Percentiles rank a stretch among this genome's conserved stretches.
phyloP scores from a whole-genome alignment of 2,113 vertebrate species.

The Labeo catla region DNA sequence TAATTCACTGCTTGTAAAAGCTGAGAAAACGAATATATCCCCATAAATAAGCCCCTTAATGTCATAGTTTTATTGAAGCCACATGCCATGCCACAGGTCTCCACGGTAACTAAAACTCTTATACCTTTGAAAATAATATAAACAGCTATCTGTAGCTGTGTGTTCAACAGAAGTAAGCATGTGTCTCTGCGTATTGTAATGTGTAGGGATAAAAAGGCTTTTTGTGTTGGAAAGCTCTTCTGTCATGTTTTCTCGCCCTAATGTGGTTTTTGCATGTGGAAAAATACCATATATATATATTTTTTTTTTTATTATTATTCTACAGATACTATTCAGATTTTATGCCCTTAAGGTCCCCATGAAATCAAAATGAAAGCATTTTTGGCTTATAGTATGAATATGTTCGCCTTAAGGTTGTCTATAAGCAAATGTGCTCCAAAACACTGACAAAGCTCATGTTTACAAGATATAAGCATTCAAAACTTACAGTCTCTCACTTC shows the following conservation, averaged over 20 bases:
- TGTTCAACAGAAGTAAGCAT: not conserved
- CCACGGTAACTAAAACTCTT: slow-evolving; percentile 48
- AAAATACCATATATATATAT: too few relatives aligned
- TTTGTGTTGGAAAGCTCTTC: slow-evolving; percentile 16
- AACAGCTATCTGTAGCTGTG: slow-evolving; percentile 5
- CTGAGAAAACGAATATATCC: slow-evolving; percentile 45
- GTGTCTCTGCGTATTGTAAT: not conserved
- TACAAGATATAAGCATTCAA: too few relatives aligned
- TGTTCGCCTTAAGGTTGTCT: too few relatives aligned
- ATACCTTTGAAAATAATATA: slow-evolving; percentile 13
- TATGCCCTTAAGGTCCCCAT: too few relatives aligned
- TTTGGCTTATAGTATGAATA: too few relatives aligned
- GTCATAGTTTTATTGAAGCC: slow-evolving; percentile 49
- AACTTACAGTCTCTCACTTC: too few relatives aligned
- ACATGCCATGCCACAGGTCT: slow-evolving; percentile 39
- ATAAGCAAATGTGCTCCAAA: too few relatives aligned
- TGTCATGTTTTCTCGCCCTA: not conserved
- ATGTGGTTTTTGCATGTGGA: not conserved
- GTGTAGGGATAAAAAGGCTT: not conserved
- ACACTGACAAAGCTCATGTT: too few relatives aligned
- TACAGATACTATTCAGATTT: too few relatives aligned
- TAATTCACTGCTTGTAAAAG: slow-evolving; percentile 44
- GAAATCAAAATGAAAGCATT: too few relatives aligned
- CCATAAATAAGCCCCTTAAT: slow-evolving; percentile 50
- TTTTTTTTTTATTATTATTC: too few relatives aligned